phyloP scores from a whole-genome alignment of 2,888 invertebrate genomes.

The Anoplius nigerrimus region DNA sequence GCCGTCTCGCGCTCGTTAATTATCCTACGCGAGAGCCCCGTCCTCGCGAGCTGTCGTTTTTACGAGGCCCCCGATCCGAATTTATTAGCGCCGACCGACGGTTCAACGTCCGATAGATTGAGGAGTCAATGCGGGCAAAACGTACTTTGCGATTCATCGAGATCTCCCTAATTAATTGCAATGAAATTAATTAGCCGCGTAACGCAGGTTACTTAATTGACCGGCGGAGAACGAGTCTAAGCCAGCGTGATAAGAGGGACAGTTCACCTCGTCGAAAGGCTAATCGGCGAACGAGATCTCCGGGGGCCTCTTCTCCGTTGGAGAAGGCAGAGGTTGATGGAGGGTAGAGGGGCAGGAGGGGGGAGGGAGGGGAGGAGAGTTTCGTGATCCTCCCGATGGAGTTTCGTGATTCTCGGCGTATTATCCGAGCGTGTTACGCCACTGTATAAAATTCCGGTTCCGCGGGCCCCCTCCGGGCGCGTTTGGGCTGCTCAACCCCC shows the following conservation, averaged over 20 bases:
- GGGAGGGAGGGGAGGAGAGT: constrained; percentile 19
- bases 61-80: constrained; percentile 3
- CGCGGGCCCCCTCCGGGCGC: constrained; percentile 58
- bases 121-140: constrained; percentile 30
- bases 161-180: constrained; percentile 53
- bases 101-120: not conserved
- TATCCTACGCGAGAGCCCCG: too few relatives aligned
- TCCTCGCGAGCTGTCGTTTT: too few relatives aligned
- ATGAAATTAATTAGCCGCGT: constrained; percentile 54
- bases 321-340: not conserved
- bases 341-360: not conserved
- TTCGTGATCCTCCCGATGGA: constrained; percentile 32
- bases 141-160: constrained; percentile 31
- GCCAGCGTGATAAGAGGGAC: constrained; percentile 49
- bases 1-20: too few relatives aligned
- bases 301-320: constrained; percentile 15
- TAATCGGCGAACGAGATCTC: constrained; percentile 52
- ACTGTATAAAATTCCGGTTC: constrained; percentile 73
- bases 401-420: constrained; percentile 54
- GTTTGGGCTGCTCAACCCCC: constrained; percentile 43
- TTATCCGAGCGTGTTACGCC: constrained; percentile 68
- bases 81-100: constrained; percentile 4
- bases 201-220: constrained; percentile 55
- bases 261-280: constrained; percentile 47
- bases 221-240: constrained; percentile 40